Conservation (phyloP, 2,797 vertebrate species). For the Phalanger gymnotis region DNA sequence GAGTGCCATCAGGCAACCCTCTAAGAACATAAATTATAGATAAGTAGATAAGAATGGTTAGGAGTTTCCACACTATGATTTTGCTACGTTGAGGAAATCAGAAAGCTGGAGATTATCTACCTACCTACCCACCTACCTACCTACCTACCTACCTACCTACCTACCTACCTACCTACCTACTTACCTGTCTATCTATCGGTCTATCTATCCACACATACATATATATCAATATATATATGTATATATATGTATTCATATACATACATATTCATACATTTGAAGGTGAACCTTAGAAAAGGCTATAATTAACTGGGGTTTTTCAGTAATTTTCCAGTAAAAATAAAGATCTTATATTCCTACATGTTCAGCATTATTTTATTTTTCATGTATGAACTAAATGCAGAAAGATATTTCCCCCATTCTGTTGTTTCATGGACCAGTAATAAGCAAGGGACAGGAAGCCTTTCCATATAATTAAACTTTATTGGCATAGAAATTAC, state of each 20-base stretch:
- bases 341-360: background rate
- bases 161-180: too few species aligned
- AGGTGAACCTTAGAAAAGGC: background rate
- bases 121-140: too few species aligned
- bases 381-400: background rate
- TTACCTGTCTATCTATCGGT: too few species aligned
- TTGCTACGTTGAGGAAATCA: background rate
- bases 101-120: background rate
- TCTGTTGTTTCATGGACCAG: background rate
- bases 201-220: too few species aligned
- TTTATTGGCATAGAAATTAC: background rate
- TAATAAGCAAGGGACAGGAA: background rate
- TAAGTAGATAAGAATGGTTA: background rate
- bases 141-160: too few species aligned
- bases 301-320: background rate
- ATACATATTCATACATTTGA: background rate
- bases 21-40: background rate
- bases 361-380: background rate
- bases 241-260: too few species aligned
- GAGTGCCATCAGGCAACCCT: background rate
- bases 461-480: background rate
- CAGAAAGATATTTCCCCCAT: background rate
- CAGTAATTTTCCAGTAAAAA: background rate
- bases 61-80: background rate
- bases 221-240: too few species aligned